These are phyloP conservation scores for Zalophus californianus DNA, from an alignment of 2,797 vertebrate genomes.

Conservation along the genomic window DNA sequence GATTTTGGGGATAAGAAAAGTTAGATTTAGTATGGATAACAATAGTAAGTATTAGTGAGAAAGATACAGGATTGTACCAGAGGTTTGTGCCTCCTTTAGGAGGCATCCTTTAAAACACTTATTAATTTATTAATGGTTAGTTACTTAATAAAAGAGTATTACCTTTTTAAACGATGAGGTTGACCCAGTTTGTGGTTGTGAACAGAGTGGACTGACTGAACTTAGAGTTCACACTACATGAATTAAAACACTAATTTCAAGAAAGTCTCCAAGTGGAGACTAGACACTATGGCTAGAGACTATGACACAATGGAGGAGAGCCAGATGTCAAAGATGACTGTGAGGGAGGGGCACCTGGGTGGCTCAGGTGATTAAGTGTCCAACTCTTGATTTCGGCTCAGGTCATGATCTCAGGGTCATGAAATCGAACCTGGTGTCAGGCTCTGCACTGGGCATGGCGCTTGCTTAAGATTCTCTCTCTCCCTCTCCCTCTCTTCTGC, in stretches of 20 bases:
- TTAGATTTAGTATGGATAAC: conserved; percentile 28
- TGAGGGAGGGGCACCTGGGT: background rate
- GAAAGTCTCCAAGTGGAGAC: background rate
- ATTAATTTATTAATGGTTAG: background rate
- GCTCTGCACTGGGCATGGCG: background rate
- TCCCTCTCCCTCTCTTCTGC: background rate
- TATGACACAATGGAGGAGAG: background rate
- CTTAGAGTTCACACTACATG: background rate
- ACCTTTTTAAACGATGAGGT: background rate
- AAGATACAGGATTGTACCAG: background rate
- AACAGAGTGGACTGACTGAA: background rate
- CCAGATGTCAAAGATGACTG: background rate
- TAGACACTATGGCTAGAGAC: background rate
- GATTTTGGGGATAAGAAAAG: background rate
- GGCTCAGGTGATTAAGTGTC: background rate
- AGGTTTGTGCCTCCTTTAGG: conserved; percentile 19
- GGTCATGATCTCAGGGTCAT: background rate
- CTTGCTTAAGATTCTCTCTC: background rate
- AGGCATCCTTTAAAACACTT: conserved; percentile 23
- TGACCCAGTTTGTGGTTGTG: background rate
- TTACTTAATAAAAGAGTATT: conserved; percentile 10
- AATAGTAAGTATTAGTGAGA: background rate
- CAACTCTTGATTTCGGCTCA: background rate
- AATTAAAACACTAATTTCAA: background rate
- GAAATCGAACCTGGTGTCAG: background rate